These are phyloP conservation scores for Lymantria monacha DNA, from an alignment of 2,888 invertebrate genomes.

Conservation along the genomic window DNA sequence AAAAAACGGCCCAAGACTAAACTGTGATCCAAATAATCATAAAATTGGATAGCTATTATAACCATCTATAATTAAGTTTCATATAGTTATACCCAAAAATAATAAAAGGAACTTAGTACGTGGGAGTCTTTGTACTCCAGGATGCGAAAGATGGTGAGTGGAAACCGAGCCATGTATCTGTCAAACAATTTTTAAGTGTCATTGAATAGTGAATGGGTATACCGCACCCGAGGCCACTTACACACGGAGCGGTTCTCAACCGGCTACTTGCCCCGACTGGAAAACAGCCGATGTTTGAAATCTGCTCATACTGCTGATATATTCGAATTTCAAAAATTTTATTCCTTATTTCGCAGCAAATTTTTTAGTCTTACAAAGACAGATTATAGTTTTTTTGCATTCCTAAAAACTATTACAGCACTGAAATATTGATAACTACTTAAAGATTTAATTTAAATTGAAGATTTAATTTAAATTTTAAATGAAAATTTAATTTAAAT, in stretches of 20 bases:
- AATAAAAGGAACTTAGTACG: slow-evolving; percentile 14
- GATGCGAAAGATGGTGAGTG: slow-evolving; percentile 33
- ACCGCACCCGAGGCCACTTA: slow-evolving; percentile 62
- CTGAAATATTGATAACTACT: too few species aligned
- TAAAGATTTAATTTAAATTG: too few species aligned
- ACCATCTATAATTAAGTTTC: too few species aligned
- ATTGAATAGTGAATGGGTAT: slow-evolving; percentile 61
- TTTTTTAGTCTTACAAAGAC: not conserved
- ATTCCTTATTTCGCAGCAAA: not conserved
- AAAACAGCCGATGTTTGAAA: slow-evolving; percentile 38
- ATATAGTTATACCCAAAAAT: too few species aligned
- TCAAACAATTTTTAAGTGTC: slow-evolving; percentile 74
- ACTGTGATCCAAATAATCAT: too few species aligned
- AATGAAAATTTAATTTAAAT: too few species aligned
- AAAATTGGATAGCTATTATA: too few species aligned
- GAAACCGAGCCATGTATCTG: slow-evolving; percentile 48
- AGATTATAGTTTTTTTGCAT: not conserved
- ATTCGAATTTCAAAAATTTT: slow-evolving; percentile 17
- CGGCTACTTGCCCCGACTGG: slow-evolving; percentile 34
- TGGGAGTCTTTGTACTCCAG: slow-evolving; percentile 33
- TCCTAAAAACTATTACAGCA: too few species aligned
- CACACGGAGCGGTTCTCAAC: slow-evolving; percentile 64
- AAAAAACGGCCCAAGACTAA: too few species aligned
- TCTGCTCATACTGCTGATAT: slow-evolving; percentile 34
- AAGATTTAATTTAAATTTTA: too few species aligned